Evolutionary conservation across 2,888 invertebrate species (phyloP).

Genomic region (Ophion obscuratus): DNA sequence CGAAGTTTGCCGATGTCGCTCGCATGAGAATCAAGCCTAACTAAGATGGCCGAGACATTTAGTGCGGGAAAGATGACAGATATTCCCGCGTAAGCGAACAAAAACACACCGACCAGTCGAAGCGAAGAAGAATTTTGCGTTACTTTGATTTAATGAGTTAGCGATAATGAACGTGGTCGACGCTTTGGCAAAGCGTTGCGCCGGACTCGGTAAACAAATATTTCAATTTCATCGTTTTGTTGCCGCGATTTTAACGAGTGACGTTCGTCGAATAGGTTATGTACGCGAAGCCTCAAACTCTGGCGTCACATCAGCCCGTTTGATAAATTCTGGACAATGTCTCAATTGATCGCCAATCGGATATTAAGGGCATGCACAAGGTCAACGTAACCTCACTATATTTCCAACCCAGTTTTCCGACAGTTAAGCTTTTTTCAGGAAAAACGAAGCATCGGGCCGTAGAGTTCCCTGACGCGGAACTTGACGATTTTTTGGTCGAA

Average conservation of each 20-base stretch:
- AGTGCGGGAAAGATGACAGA: conserved; percentile 68
- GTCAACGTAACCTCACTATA: too few species aligned
- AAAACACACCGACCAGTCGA: conserved; percentile 43
- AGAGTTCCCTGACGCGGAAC: too few species aligned
- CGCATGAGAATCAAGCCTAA: too few species aligned
- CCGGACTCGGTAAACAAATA: conserved; percentile 77
- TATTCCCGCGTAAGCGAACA: conserved; percentile 66
- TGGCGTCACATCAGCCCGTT: too few species aligned
- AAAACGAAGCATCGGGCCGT: too few species aligned
- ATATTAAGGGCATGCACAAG: too few species aligned
- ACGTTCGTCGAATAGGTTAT: conserved; percentile 58
- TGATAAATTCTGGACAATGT: too few species aligned
- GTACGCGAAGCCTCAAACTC: neutral
- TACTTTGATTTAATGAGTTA: conserved; percentile 37
- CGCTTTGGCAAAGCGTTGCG: conserved; percentile 76
- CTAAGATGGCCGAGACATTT: neutral
- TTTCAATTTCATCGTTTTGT: neutral
- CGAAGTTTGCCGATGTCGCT: too few species aligned
- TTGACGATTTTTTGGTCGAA: too few species aligned
- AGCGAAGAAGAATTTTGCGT: conserved; percentile 5
- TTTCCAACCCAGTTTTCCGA: too few species aligned
- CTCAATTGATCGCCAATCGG: too few species aligned
- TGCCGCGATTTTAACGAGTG: conserved; percentile 3
- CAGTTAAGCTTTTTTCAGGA: too few species aligned
- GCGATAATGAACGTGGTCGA: conserved; percentile 77